Percentiles rank a stretch among this genome's conserved stretches.
phyloP scores from a whole-genome alignment of 2,797 vertebrate species.

The Semaprochilodus insignis region DNA sequence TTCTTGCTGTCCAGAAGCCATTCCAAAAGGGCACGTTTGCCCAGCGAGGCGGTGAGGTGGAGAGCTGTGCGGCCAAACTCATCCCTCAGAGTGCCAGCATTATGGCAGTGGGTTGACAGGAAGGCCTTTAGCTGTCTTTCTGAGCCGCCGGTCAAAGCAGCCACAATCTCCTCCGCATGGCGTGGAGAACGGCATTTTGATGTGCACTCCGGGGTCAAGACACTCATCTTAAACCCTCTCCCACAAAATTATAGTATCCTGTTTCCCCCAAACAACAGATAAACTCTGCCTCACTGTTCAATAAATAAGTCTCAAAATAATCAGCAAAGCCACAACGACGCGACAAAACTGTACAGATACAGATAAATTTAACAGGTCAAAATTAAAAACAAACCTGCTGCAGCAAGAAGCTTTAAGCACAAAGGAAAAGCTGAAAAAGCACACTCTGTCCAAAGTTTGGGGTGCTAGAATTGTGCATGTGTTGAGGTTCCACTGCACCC shows the following conservation, averaged over 20 bases:
- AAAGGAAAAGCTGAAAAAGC: conserved; percentile 12
- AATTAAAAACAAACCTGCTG: background rate
- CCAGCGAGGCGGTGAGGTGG: conserved; percentile 91
- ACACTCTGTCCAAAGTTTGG: conserved; percentile 58
- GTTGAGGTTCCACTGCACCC: conserved; percentile 86
- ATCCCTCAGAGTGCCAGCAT: conserved; percentile 88
- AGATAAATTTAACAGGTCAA: background rate
- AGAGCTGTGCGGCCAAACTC: conserved; percentile 89
- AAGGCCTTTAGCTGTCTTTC: conserved; percentile 90
- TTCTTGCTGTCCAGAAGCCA: conserved; percentile 91
- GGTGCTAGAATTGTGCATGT: conserved; percentile 87
- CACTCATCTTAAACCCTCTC: conserved; percentile 84
- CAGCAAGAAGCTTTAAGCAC: conserved; percentile 11
- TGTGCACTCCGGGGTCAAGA: conserved; percentile 87
- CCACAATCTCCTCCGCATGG: conserved; percentile 91
- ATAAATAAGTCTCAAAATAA: conserved; percentile 37
- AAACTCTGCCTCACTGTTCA: conserved; percentile 53
- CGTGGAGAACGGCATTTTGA: conserved; percentile 89
- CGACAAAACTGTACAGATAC: background rate
- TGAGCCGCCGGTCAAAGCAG: conserved; percentile 88
- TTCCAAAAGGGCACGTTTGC: conserved; percentile 88
- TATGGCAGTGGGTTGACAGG: conserved; percentile 89
- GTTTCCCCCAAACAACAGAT: conserved; percentile 47
- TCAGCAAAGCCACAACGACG: background rate
- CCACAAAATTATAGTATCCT: conserved; percentile 33